Conservation (phyloP, 2,888 invertebrate genomes). For the Papilio elwesi region DNA sequence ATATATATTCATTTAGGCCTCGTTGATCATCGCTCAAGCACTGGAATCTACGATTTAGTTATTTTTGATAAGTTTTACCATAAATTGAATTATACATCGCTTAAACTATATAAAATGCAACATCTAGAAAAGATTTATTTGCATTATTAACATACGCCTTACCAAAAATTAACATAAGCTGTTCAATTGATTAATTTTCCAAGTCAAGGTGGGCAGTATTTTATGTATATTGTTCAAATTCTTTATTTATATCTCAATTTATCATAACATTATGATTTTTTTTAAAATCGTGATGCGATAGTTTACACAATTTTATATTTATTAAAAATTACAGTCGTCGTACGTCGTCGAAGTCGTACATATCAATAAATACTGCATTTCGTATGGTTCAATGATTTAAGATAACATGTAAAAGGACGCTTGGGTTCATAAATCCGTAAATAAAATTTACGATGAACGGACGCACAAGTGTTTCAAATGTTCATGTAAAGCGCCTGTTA, state of each 20-base stretch:
- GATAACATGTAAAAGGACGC: too few species aligned
- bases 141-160: constrained; percentile 14
- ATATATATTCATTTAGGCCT: neutral
- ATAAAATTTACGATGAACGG: too few species aligned
- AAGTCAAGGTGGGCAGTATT: constrained; percentile 2
- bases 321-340: neutral
- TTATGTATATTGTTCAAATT: constrained; percentile 1
- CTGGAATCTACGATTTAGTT: neutral
- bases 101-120: neutral
- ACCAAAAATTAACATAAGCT: constrained; percentile 22
- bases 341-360: too few species aligned
- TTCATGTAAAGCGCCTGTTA: too few species aligned
- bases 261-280: constrained; percentile 13
- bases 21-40: neutral
- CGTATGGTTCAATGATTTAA: too few species aligned
- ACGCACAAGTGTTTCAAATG: too few species aligned
- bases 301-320: neutral
- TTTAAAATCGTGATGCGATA: neutral
- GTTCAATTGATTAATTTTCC: constrained; percentile 1
- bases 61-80: neutral
- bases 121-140: constrained; percentile 21
- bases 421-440: too few species aligned
- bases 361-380: too few species aligned
- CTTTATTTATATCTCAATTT: constrained; percentile 32
- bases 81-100: neutral